A percentile compares a stretch with the other conserved stretches of the same genome.
Evolutionary conservation across 30 jellyfish, hydroid and myxozoan species (phyloP).

Genomic region (Pseudorhiza aurosa): DNA sequence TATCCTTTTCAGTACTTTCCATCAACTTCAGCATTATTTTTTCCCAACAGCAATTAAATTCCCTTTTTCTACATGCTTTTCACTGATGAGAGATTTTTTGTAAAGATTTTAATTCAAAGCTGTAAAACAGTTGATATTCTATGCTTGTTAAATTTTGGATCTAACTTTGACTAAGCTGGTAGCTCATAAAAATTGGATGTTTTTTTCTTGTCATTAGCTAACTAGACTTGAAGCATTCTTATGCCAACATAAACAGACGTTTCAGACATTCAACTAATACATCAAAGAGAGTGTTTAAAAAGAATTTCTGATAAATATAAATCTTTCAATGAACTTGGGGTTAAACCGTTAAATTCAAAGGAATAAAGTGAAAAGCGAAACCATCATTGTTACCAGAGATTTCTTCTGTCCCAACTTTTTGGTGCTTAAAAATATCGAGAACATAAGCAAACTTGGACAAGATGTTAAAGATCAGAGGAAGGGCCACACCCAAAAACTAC

Average conservation of each 20-base stretch:
- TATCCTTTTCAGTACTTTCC: too few relatives aligned
- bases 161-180: too few relatives aligned
- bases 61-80: too few relatives aligned
- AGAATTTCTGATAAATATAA: not conserved
- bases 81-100: too few relatives aligned
- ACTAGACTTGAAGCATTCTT: slow-evolving; percentile 80
- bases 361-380: not conserved
- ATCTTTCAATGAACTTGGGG: not conserved
- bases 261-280: not conserved
- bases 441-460: not conserved
- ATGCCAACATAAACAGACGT: slow-evolving; percentile 48
- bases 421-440: not conserved
- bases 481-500: not conserved
- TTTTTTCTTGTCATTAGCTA: slow-evolving; percentile 24
- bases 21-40: too few relatives aligned
- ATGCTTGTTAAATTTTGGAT: too few relatives aligned
- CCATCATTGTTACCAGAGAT: not conserved
- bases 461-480: slow-evolving; percentile 14
- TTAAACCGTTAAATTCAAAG: not conserved
- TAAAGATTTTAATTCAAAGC: too few relatives aligned
- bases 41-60: too few relatives aligned
- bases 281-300: not conserved
- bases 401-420: not conserved
- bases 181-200: too few relatives aligned
- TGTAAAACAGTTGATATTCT: too few relatives aligned